Percentiles rank a stretch among this genome's conserved stretches.
These are phyloP conservation scores for Chromobotia macracanthus DNA, from an alignment of 2,797 vertebrate species.

Conservation along the genomic window DNA sequence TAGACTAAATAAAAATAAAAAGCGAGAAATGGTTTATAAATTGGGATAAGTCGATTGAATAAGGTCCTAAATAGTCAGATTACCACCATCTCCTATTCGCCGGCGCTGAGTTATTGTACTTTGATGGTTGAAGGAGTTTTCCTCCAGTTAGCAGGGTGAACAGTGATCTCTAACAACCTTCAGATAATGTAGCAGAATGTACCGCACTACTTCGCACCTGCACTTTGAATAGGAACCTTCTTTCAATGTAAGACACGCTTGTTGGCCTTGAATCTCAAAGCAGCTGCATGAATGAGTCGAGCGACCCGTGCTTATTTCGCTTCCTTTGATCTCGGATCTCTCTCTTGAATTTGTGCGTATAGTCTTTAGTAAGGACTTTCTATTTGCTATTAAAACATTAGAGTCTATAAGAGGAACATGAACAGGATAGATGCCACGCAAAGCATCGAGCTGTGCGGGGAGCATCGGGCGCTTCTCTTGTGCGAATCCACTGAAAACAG, in stretches of 20 bases:
- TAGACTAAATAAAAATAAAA: slow-evolving; percentile 51
- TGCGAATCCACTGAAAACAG: slow-evolving; percentile 20
- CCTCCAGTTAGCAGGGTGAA: slow-evolving; percentile 86
- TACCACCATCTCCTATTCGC: slow-evolving; percentile 79
- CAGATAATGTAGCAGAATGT: slow-evolving; percentile 92
- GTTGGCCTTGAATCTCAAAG: slow-evolving; percentile 93
- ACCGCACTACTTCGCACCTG: slow-evolving; percentile 96
- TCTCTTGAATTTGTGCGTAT: slow-evolving; percentile 86
- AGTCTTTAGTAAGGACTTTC: slow-evolving; percentile 82
- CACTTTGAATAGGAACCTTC: slow-evolving; percentile 92
- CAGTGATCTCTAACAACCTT: slow-evolving; percentile 95
- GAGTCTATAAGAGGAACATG: slow-evolving; percentile 49
- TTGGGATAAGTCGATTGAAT: slow-evolving; percentile 51
- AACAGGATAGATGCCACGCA: slow-evolving; percentile 32
- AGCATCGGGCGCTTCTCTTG: slow-evolving; percentile 13
- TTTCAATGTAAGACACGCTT: slow-evolving; percentile 95
- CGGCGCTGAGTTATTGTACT: slow-evolving; percentile 88
- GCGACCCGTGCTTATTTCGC: slow-evolving; percentile 83
- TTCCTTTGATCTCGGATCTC: slow-evolving; percentile 90
- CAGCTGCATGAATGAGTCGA: slow-evolving; percentile 91
- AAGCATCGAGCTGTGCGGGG: slow-evolving; percentile 22
- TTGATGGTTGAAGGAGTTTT: slow-evolving; percentile 86
- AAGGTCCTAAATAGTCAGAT: slow-evolving; percentile 60
- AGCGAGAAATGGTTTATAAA: slow-evolving; percentile 54
- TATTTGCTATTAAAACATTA: slow-evolving; percentile 61